These are phyloP conservation scores for Nudaria mundana DNA, from an alignment of 2,888 invertebrate genomes.

Conservation along the genomic window DNA sequence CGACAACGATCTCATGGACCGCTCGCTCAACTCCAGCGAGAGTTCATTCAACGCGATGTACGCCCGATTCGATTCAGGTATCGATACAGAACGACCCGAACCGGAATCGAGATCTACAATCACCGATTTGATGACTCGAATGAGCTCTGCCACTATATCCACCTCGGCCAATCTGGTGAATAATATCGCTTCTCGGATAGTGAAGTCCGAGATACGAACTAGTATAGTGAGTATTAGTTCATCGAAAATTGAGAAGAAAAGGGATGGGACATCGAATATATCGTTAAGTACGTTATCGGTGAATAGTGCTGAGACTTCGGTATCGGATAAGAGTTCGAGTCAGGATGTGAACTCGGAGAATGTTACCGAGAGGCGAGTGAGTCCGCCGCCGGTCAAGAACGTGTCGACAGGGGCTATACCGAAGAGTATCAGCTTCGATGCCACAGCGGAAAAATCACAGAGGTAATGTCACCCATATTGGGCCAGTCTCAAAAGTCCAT, in stretches of 20 bases:
- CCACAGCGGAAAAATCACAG: conserved; percentile 91
- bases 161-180: conserved; percentile 60
- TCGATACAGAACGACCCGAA: conserved; percentile 58
- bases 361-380: conserved; percentile 65
- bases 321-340: conserved; percentile 71
- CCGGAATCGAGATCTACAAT: conserved; percentile 57
- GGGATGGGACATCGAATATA: conserved; percentile 59
- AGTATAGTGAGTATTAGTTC: conserved; percentile 71
- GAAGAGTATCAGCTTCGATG: conserved; percentile 95
- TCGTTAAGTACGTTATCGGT: conserved; percentile 70
- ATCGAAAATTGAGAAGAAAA: conserved; percentile 65
- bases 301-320: conserved; percentile 69
- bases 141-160: conserved; percentile 68
- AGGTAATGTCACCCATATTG: no score
- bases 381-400: conserved; percentile 59
- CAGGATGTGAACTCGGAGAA: conserved; percentile 75
- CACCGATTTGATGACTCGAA: conserved; percentile 67
- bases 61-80: conserved; percentile 59
- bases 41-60: conserved; percentile 70
- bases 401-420: conserved; percentile 92
- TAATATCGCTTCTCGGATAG: conserved; percentile 59
- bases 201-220: conserved; percentile 66
- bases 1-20: conserved; percentile 68
- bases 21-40: conserved; percentile 69
- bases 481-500: no score